Evolutionary conservation across 2,113 vertebrate genomes (phyloP).

Genomic region (Takifugu flavidus): DNA sequence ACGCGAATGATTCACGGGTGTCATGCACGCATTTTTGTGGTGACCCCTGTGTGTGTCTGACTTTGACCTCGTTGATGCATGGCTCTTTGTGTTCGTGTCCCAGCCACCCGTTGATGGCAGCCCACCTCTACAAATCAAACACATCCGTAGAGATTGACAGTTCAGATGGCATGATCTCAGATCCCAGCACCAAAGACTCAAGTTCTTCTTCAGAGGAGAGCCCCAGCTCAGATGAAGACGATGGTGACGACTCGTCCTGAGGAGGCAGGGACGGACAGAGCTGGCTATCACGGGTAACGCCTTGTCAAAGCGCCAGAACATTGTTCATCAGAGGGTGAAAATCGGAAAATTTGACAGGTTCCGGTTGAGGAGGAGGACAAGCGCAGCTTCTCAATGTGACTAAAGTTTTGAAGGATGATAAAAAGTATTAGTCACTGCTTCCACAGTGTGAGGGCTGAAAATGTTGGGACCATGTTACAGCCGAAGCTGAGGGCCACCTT

Average conservation of each 20-base stretch:
- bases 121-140: slow-evolving; percentile 61
- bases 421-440: too few relatives aligned
- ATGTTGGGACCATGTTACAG: too few relatives aligned
- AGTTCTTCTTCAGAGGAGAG: slow-evolving; percentile 57
- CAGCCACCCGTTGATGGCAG: slow-evolving; percentile 51
- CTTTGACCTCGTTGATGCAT: slow-evolving; percentile 12
- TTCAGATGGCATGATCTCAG: slow-evolving; percentile 65
- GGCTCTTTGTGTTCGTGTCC: slow-evolving; percentile 24
- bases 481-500: too few relatives aligned
- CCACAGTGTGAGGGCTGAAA: too few relatives aligned
- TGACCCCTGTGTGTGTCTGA: slow-evolving; percentile 6
- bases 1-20: background rate
- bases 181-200: slow-evolving; percentile 55
- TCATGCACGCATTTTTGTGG: slow-evolving; percentile 31
- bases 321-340: slow-evolving; percentile 6
- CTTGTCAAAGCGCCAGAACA: background rate
- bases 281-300: background rate
- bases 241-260: slow-evolving; percentile 39
- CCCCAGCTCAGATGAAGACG: slow-evolving; percentile 28
- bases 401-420: too few relatives aligned
- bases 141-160: slow-evolving; percentile 63
- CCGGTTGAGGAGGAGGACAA: too few relatives aligned
- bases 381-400: too few relatives aligned
- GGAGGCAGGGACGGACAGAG: slow-evolving; percentile 13
- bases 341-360: background rate